Base-by-base conservation (phyloP, 2,797 vertebrate genomes). In the Simalia tracyae region DNA sequence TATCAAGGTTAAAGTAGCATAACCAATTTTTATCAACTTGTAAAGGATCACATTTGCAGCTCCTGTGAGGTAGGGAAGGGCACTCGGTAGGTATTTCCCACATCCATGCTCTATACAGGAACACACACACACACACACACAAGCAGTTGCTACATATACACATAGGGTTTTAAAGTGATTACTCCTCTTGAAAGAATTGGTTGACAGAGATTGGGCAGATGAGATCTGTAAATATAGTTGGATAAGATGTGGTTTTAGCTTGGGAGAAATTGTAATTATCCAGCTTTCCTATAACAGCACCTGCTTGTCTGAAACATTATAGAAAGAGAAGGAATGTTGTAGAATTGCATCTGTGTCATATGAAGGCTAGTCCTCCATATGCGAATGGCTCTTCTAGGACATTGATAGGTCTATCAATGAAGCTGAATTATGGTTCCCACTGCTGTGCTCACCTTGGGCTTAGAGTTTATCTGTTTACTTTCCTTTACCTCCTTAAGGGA, bases 1-100 rank as follows among this genome's bases (percentile, higher is more conserved):
- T 97, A 96, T 97, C 96, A 96, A 95, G 96, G 93, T 95, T 97
- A 98, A 98, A 97, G 97, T 98, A 97, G 97, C 97, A 96, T 97
- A 96, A 97, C 96, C 95, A 97, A 97, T 97, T 97, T 90, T 98
- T 97, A 96, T 97, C 96, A 97, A 96, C 97, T 97, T 95, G 97
- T 96, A 97, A 96, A 97, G 96, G 96, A 97, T 96, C 97, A 94
- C 94, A 97, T 97, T 97, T 97, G 96, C 97, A 96, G 96, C 96
- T 97, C 95, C 96, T 97, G 66, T 94, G 96, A 97, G 96, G 95
- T 96, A 93, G 96, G 93, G 95, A 97, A 96, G 95, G 96, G 95
- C 96, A 95, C 96, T 97, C 95, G 96, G 95, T 96, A 97, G 97
- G 96, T 97, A 95, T 97, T 97, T 97, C 97, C 96, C 95, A 97